These are phyloP conservation scores for Macaria liturata DNA, from an alignment of 2,888 invertebrate species.

Conservation along the genomic window DNA sequence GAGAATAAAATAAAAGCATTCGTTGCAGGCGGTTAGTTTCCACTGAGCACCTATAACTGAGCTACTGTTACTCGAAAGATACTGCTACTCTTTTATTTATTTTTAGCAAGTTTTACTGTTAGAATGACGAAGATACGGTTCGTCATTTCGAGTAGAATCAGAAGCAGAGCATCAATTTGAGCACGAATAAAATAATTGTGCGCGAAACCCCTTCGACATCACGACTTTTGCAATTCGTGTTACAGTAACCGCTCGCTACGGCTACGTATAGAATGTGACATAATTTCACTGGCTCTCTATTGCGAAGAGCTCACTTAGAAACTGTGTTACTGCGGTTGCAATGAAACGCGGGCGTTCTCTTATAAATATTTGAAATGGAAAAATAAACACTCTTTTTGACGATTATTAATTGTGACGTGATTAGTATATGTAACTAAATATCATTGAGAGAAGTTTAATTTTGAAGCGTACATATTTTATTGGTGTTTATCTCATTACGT, in stretches of 20 bases:
- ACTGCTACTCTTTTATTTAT: slow-evolving; percentile 20
- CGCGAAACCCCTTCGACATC: slow-evolving; percentile 46
- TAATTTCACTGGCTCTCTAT: slow-evolving; percentile 54
- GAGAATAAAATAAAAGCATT: slow-evolving; percentile 37
- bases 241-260: slow-evolving; percentile 49
- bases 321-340: slow-evolving; percentile 41
- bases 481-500: no score
- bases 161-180: slow-evolving; percentile 25
- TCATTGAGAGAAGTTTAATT: no score
- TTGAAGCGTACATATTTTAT: no score
- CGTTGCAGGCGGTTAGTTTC: slow-evolving; percentile 31
- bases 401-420: no score
- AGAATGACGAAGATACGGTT: background rate
- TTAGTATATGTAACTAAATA: no score
- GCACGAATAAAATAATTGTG: slow-evolving; percentile 43
- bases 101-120: slow-evolving; percentile 15
- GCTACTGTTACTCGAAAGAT: slow-evolving; percentile 18
- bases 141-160: slow-evolving; percentile 1
- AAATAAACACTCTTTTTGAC: no score
- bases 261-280: slow-evolving; percentile 57
- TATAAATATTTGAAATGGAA: no score
- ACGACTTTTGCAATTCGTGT: slow-evolving; percentile 60
- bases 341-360: slow-evolving; percentile 25
- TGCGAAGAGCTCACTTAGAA: slow-evolving; percentile 45
- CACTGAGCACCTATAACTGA: slow-evolving; percentile 23